phyloP scores from a whole-genome alignment of 2,888 invertebrate species.

The Bibio marci region DNA sequence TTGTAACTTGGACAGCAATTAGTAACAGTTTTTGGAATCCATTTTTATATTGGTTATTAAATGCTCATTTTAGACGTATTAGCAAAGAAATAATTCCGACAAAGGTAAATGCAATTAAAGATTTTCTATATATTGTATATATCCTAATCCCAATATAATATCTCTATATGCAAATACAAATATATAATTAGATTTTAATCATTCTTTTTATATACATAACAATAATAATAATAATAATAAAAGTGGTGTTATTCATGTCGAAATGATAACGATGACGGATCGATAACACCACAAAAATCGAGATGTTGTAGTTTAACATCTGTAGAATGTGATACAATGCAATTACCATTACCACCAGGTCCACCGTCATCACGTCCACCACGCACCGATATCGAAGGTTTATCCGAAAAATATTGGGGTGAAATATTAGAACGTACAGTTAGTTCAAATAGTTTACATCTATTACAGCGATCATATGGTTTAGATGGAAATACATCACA shows the following conservation, averaged over 20 bases:
- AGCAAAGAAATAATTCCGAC: conserved; percentile 58
- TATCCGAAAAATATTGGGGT: conserved; percentile 56
- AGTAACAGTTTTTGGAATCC: conserved; percentile 87
- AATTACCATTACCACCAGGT: conserved; percentile 27
- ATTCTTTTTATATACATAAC: no score
- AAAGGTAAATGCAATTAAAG: conserved; percentile 42
- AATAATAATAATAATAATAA: no score
- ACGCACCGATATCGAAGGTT: conserved; percentile 34
- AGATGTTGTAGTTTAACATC: conserved; percentile 24
- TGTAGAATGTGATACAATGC: conserved; percentile 26
- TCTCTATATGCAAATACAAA: no score
- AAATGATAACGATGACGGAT: conserved; percentile 14
- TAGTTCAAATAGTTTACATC: conserved; percentile 57
- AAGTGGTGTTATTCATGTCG: no score
- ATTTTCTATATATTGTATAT: no score
- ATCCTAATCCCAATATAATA: no score
- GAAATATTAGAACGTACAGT: conserved; percentile 64
- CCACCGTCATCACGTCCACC: conserved; percentile 26
- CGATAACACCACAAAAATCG: conserved; percentile 26
- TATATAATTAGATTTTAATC: no score
- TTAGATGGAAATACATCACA: conserved; percentile 10
- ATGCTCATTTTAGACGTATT: conserved; percentile 68
- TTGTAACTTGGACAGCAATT: conserved; percentile 71
- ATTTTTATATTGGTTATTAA: conserved; percentile 73
- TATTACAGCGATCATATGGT: conserved; percentile 34